Evolutionary conservation across 2,888 invertebrate genomes (phyloP), one percentile per base, ranked within the genome.

Genomic region (Mayetiola destructor): DNA sequence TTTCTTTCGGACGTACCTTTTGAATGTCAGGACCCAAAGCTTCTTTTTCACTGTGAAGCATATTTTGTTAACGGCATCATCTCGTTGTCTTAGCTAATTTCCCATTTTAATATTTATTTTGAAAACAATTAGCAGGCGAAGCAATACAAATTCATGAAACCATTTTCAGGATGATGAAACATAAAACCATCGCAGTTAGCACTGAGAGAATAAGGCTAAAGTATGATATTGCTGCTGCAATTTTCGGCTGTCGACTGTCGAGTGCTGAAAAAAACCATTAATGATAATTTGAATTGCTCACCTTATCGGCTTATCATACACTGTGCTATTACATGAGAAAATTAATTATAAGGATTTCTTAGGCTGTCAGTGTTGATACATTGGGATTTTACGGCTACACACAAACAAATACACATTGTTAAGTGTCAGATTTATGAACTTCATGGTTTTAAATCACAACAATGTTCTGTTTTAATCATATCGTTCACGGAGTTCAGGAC

Each of bases 11-110:
- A 12, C n/a, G 8, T 37, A 12, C 21, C 40, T 4, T 40, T 40
- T 40, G 21, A 12, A 20, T 40, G n/a, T n/a, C n/a, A n/a, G n/a
- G n/a, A n/a, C n/a, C n/a, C n/a, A n/a, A n/a, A n/a, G n/a, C n/a
- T n/a, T 23, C 20, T 21, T 40, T 21, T 23, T 21, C 36, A 36
- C 3, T 3, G 20, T 21, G 27, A 27, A 27, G 48, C 48, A 48
- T 48, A 27, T 48, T 27, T 27, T 48, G 27, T 48, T 48, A 27
- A 48, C 27, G n/a, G 48, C 48, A 48, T 48, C 3, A 27, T 27
- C n/a, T n/a, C 48, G 48, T 48, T 48, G 27, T 48, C 27, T 48
- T 48, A 48, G 48, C 48, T 48, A 48, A 48, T 48, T 48, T 48
- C 12, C 48, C 48, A 48, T 27, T 48, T 48, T 48, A 48, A 48